A percentile compares a stretch with the other conserved stretches of the same genome.
Conservation (phyloP, 2,888 invertebrate species). For the Machimus atricapillus region DNA sequence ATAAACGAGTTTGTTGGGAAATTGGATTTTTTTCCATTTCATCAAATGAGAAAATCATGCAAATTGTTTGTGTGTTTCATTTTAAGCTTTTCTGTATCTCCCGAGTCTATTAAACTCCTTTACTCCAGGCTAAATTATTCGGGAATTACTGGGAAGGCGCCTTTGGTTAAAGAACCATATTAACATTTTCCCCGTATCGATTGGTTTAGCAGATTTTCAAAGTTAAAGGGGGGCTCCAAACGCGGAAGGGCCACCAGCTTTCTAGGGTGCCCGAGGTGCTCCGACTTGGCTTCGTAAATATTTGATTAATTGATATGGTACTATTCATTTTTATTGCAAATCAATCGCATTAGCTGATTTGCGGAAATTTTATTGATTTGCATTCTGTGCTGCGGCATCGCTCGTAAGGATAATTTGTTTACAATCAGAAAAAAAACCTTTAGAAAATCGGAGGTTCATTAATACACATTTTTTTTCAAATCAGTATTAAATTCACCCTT, state of each 20-base stretch:
- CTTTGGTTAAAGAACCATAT: conserved; percentile 23
- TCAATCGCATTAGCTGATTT: neutral
- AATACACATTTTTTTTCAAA: neutral
- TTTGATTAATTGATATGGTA: neutral
- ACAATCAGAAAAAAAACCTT: neutral
- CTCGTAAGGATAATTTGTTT: neutral
- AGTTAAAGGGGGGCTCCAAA: neutral
- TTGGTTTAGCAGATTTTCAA: neutral
- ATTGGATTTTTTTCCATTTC: conserved; percentile 42
- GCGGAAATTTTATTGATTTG: neutral
- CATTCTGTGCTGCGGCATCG: neutral
- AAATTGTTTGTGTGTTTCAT: conserved; percentile 41
- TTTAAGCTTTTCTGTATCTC: conserved; percentile 39
- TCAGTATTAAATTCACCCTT: neutral
- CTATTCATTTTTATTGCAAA: neutral
- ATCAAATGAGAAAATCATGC: conserved; percentile 43
- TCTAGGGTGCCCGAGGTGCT: neutral
- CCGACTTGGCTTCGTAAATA: neutral
- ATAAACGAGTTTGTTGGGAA: conserved; percentile 40
- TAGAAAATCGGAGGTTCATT: neutral
- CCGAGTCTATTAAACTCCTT: conserved; percentile 40
- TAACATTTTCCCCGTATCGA: neutral
- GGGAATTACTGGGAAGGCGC: conserved; percentile 13
- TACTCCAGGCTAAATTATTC: conserved; percentile 36
- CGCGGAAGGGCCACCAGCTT: neutral